Base-by-base conservation (phyloP, 2,888 invertebrate genomes). In the Teinopalpus imperialis region DNA sequence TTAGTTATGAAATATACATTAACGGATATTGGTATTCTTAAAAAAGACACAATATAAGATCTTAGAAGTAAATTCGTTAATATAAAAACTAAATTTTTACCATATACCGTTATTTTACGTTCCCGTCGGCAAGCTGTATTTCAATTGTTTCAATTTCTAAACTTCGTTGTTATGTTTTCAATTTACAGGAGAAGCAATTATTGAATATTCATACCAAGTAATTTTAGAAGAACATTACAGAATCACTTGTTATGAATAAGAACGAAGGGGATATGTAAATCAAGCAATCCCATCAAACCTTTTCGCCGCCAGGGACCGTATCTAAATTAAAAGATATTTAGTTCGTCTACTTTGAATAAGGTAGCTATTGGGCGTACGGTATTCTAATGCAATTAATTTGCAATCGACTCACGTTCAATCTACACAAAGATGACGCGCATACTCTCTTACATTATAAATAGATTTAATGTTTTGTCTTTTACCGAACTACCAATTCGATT, bases 231-330 rank as follows among this genome's bases (percentile, higher is more conserved):
- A 26, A 24, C 12, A 16, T 45, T 23, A 32, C 32, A 32, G 39
- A 34, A 34, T 23, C 27, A 40, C 39, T 45, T 34, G 39, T 12
- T 34, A 45, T 45, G 39, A 40, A 45, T 45, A 45, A 40, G 27
- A 34, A 23, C 23, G 39, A 27, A 29, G 34, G 29, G 32, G 41
- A 43, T 46, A 52, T 52, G 51, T 43, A 52, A 52, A 52, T 52
- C 32, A 32, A 36, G 46, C 40, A 40, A 45, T 43, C 40, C 36
- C 37, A 31, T 42, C 41, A 34, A 37, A 48, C 48, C 47, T 46
- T 39, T 43, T 34, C 32, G 43, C 23, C 14, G 27, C 35, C 6
- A 9, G 27, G 39, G 45, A 10, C 39, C 29, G 27, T 26, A 26
- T 20, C 20, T 20, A 29, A 31, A 45, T 45, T 40, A 40, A 45